Conservation (phyloP, 2,888 invertebrate species). For the Nephrotoma appendiculata region DNA sequence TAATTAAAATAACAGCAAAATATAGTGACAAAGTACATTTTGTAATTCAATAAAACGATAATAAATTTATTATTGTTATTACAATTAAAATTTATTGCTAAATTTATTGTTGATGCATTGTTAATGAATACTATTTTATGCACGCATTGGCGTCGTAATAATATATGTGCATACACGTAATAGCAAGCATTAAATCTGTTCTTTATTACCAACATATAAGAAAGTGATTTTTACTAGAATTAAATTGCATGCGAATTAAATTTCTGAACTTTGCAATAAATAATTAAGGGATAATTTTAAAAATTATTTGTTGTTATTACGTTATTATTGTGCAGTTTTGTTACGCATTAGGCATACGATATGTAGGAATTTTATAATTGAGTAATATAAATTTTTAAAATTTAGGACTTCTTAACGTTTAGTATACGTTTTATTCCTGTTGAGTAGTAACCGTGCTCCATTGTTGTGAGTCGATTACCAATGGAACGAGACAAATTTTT, state of each 20-base stretch:
- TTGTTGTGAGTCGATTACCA: too few species aligned
- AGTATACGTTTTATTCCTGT: too few species aligned
- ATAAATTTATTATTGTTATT: background rate
- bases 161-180: background rate
- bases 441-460: too few species aligned
- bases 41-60: background rate
- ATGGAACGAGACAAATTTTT: too few species aligned
- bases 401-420: too few species aligned
- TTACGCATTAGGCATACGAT: too few species aligned
- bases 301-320: background rate
- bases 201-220: background rate
- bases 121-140: background rate
- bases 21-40: background rate
- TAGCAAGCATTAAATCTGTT: background rate
- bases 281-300: background rate
- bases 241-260: background rate
- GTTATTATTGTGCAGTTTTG: background rate
- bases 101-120: background rate
- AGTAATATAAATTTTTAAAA: too few species aligned
- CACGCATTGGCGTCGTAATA: background rate
- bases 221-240: background rate
- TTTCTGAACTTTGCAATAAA: background rate
- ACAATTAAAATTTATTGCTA: background rate
- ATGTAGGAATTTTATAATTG: too few species aligned
- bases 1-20: too few species aligned